A percentile compares a stretch with the other conserved stretches of the same genome.
Conservation (phyloP, 2,888 invertebrate genomes). For the Crossocerus cetratus region DNA sequence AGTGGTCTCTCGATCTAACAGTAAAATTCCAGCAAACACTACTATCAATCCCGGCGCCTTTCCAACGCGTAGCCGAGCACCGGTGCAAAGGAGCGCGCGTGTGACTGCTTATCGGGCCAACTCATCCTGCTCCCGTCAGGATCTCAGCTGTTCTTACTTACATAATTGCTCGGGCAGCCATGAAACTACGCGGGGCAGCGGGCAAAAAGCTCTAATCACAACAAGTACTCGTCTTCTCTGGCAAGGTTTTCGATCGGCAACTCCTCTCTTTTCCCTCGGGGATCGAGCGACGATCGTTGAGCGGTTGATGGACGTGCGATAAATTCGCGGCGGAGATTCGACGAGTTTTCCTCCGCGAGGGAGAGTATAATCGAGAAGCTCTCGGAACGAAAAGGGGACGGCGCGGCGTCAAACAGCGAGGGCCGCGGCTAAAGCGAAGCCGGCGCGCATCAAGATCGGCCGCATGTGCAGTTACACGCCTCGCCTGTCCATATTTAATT, state of each 20-base stretch:
- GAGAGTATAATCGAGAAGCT: slow-evolving; percentile 11
- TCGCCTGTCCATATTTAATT: slow-evolving; percentile 51
- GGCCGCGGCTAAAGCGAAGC: slow-evolving; percentile 12
- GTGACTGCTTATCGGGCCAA: not conserved
- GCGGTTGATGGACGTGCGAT: not conserved
- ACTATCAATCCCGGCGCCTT: too few relatives aligned
- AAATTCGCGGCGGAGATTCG: not conserved
- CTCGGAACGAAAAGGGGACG: slow-evolving; percentile 27
- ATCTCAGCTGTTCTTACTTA: not conserved
- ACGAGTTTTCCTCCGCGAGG: slow-evolving; percentile 1
- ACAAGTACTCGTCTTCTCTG: too few relatives aligned
- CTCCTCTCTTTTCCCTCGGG: too few relatives aligned
- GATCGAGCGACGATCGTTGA: not conserved
- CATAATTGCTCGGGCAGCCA: not conserved
- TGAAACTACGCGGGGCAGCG: not conserved
- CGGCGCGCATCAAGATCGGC: slow-evolving; percentile 12
- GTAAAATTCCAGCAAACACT: not conserved
- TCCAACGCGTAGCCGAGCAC: too few relatives aligned
- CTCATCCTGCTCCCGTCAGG: not conserved
- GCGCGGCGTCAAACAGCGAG: slow-evolving; percentile 15
- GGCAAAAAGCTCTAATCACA: not conserved
- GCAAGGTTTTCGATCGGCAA: too few relatives aligned
- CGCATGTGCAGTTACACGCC: slow-evolving; percentile 18
- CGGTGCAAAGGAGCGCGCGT: not conserved
- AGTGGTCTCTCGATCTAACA: not conserved